phyloP scores from a whole-genome alignment of 2,797 vertebrate species.

The Fistularia tabacaria region DNA sequence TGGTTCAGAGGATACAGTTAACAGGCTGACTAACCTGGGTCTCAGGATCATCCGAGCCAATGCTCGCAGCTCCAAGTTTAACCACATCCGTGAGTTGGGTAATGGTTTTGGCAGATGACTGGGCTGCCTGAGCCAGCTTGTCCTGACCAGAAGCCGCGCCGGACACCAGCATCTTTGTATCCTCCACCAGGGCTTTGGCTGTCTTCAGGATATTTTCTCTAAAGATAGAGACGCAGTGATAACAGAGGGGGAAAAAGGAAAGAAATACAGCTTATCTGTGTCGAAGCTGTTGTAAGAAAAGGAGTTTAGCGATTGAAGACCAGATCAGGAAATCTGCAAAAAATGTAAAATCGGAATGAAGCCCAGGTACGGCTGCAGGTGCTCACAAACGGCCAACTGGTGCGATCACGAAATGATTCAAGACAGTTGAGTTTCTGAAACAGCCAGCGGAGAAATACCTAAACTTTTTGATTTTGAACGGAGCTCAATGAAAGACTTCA shows the following conservation, averaged over 20 bases:
- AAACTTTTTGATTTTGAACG: constrained; percentile 4
- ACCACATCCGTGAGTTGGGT: constrained; percentile 97
- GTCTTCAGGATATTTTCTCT: constrained; percentile 71
- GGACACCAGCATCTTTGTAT: constrained; percentile 93
- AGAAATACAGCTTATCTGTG: background rate
- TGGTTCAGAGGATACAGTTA: too few relatives aligned
- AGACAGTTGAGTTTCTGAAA: constrained; percentile 2
- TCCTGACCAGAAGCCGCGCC: constrained; percentile 94
- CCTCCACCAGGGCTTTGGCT: constrained; percentile 83
- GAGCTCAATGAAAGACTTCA: background rate
- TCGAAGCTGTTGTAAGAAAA: background rate
- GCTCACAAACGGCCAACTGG: constrained; percentile 1
- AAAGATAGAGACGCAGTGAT: constrained; percentile 5
- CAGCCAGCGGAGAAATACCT: background rate
- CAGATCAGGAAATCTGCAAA: background rate
- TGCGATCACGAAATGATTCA: background rate
- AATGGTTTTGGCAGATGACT: constrained; percentile 94
- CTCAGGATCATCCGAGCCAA: constrained; percentile 92
- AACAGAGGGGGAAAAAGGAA: background rate
- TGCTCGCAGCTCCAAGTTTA: constrained; percentile 91
- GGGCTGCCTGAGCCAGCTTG: constrained; percentile 90
- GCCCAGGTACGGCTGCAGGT: background rate
- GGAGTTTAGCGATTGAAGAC: background rate
- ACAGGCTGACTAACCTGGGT: constrained; percentile 80
- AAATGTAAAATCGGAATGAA: constrained; percentile 5